Evolutionary conservation across 2,888 invertebrate genomes (phyloP), one percentile per base, ranked within the genome.

Genomic region (Acrobasis consociella): DNA sequence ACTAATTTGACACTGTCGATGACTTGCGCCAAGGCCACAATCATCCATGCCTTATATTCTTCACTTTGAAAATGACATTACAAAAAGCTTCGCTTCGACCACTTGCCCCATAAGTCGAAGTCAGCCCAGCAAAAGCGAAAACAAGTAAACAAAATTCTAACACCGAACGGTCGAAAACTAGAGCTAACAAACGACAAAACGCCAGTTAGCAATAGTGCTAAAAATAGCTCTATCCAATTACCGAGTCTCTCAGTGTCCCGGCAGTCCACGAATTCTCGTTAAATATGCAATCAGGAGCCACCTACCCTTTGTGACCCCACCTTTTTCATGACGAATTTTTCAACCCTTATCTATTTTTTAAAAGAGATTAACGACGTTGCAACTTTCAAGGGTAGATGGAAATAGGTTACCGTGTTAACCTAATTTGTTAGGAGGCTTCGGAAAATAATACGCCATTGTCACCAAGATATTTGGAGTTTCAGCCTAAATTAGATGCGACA

Each of bases 211-310:
- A 69, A 68, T 66, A 67, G 70, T 68, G 63, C 73, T 78, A 77
- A 77, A 77, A 79, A 76, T 77, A 80, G 72, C 74, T 64, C 76
- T 72, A 78, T 77, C 78, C 80, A 78, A 82, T 80, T 80, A 80
- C 69, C 51, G 70, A 71, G 68, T 69, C 70, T 67, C 71, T 69
- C 62, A 65, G 63, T 64, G 60, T 65, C 70, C 42, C 69, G 74
- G 65, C 77, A 81, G 78, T 80, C 78, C 76, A 76, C 70, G 72
- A 77, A 73, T 68, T 71, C 77, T 81, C 80, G 76, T 86, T 85
- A 84, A 86, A 84, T 78, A 85, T 86, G 81, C 81, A 86, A 78
- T 76, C 73, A 70, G 67, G 66, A 69, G 62, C 68, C 69, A 64
- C 67, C 65, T 60, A 69, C 62, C 63, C 49, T 5, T 10, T 17